phyloP scores from a whole-genome alignment of 2,797 vertebrate genomes.

The Eremophila alpestris region DNA sequence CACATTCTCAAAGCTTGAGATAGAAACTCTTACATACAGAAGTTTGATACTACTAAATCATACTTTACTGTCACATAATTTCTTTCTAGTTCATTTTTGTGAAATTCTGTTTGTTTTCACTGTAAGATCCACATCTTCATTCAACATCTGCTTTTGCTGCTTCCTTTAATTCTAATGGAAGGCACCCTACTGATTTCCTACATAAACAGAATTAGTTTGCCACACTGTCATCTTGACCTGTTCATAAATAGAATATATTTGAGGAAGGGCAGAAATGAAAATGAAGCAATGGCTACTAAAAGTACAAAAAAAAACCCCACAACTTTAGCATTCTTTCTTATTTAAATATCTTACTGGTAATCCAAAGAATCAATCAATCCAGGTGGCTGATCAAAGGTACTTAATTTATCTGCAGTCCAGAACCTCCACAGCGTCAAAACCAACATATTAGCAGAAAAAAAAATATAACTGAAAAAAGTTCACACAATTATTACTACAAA shows the following conservation, averaged over 20 bases:
- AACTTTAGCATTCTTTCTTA: background rate
- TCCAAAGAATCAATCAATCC: background rate
- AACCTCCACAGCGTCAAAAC: background rate
- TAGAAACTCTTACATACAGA: background rate
- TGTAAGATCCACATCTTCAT: background rate
- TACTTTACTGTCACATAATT: background rate
- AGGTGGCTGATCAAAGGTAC: background rate
- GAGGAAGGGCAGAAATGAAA: background rate
- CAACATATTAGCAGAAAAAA: background rate
- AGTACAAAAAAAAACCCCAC: background rate
- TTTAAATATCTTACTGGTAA: slow-evolving; percentile 16
- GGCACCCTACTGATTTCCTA: background rate
- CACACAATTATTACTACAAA: background rate
- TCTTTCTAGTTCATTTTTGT: background rate
- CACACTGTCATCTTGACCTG: background rate
- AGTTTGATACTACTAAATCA: background rate
- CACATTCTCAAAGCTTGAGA: background rate
- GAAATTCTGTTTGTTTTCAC: background rate
- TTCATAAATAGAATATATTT: background rate
- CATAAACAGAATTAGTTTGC: background rate
- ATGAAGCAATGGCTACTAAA: background rate
- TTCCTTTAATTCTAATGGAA: background rate
- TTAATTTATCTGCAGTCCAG: background rate
- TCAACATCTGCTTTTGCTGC: background rate
- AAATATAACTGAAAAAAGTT: background rate